Conservation (phyloP, 2,888 invertebrate species). For the Eudasyphora cyanicolor region DNA sequence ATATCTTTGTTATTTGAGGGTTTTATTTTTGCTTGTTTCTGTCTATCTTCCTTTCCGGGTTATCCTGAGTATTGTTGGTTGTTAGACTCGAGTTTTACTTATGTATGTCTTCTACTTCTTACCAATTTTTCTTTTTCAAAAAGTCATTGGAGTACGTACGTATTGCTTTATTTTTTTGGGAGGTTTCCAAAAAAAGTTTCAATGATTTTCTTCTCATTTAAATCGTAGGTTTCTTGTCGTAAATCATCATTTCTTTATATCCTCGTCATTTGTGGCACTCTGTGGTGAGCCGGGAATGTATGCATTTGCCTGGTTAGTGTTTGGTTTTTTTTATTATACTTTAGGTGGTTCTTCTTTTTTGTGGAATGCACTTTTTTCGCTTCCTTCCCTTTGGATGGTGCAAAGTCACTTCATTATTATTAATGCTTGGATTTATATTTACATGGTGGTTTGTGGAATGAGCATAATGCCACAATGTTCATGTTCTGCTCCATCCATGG, state of each 20-base stretch:
- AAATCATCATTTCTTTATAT: background rate
- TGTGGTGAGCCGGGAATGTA: background rate
- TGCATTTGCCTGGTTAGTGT: background rate
- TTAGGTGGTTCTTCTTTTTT: constrained; percentile 16
- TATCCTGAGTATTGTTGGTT: background rate
- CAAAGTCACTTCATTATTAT: constrained; percentile 12
- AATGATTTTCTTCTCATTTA: background rate
- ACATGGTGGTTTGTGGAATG: background rate
- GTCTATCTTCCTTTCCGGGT: background rate
- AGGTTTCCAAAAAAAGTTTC: background rate
- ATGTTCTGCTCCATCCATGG: background rate
- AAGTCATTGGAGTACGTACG: background rate
- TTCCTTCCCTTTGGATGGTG: background rate
- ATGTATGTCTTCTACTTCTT: background rate
- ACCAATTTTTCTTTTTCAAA: background rate
- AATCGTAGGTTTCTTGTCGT: background rate
- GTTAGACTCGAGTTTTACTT: background rate
- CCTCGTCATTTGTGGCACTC: background rate
- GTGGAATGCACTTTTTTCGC: constrained; percentile 1
- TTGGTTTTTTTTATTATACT: background rate
- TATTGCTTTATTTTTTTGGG: no score
- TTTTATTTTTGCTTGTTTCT: background rate
- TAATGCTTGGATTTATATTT: constrained; percentile 18
- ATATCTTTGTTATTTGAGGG: background rate
- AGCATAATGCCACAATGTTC: background rate